Percentiles rank a stretch among this genome's conserved stretches.
These are phyloP conservation scores for Montipora cactus DNA, from an alignment of 64 coral and sea anemone species.

Conservation along the genomic window DNA sequence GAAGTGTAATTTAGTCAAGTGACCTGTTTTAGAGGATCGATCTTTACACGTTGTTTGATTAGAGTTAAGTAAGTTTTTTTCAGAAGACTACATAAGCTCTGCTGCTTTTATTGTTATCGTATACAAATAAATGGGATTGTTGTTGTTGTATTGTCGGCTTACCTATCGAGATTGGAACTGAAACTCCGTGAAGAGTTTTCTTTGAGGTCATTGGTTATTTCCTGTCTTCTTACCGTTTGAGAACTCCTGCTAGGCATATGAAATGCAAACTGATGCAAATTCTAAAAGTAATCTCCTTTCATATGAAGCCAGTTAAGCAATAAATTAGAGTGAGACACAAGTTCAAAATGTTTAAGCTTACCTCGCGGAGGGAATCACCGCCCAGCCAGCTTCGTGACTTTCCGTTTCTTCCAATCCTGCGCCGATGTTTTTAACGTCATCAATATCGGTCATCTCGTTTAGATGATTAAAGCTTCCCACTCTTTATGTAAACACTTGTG, in stretches of 20 bases:
- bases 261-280: neutral
- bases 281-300: neutral
- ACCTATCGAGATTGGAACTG: neutral
- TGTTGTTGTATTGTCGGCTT: neutral
- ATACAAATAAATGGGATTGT: too few species aligned
- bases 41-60: too few species aligned
- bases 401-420: neutral
- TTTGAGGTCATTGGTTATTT: neutral
- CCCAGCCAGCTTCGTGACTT: neutral
- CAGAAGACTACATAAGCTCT: too few species aligned
- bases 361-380: conserved; percentile 65
- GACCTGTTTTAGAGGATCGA: too few species aligned
- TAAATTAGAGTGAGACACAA: too few species aligned
- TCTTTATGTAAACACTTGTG: neutral
- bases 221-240: conserved; percentile 56
- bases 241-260: conserved; percentile 39
- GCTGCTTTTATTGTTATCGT: too few species aligned
- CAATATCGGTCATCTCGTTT: neutral
- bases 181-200: conserved; percentile 15
- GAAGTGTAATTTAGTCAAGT: too few species aligned
- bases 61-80: too few species aligned
- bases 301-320: neutral
- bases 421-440: neutral
- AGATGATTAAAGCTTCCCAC: neutral
- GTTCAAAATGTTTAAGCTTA: neutral